These are phyloP conservation scores for Castor canadensis DNA, from an alignment of 2,113 vertebrate species.

Conservation along the genomic window DNA sequence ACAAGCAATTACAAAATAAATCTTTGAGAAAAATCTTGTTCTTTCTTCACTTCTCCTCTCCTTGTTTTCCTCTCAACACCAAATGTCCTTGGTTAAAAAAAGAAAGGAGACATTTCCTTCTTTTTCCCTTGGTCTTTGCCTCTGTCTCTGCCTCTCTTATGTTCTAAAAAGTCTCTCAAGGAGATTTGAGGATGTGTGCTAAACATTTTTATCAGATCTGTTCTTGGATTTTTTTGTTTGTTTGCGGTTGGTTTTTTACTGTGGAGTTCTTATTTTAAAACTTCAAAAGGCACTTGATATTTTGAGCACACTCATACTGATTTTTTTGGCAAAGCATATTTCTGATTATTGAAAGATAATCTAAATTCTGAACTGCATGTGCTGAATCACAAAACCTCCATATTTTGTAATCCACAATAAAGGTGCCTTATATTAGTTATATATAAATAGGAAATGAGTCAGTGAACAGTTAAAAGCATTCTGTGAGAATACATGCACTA, in stretches of 20 bases:
- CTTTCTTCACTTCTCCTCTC: slow-evolving; percentile 54
- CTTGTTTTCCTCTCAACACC: slow-evolving; percentile 62
- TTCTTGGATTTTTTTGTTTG: slow-evolving; percentile 43
- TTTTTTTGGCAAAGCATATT: slow-evolving; percentile 80
- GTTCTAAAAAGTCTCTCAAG: slow-evolving; percentile 77
- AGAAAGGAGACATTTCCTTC: slow-evolving; percentile 76
- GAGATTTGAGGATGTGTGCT: slow-evolving; percentile 75
- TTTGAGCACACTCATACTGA: slow-evolving; percentile 74
- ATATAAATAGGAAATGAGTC: slow-evolving; percentile 82
- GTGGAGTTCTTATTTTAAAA: slow-evolving; percentile 67
- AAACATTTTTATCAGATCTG: slow-evolving; percentile 80
- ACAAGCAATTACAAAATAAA: slow-evolving; percentile 71
- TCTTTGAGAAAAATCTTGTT: slow-evolving; percentile 53
- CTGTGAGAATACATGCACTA: slow-evolving; percentile 65
- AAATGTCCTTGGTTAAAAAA: slow-evolving; percentile 69
- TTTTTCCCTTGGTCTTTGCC: background rate
- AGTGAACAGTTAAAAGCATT: slow-evolving; percentile 81
- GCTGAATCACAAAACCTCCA: slow-evolving; percentile 81
- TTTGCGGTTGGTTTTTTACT: slow-evolving; percentile 63
- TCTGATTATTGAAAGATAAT: slow-evolving; percentile 85
- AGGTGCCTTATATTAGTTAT: slow-evolving; percentile 80
- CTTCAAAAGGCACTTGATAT: slow-evolving; percentile 78
- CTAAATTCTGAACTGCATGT: slow-evolving; percentile 80
- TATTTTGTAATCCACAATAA: slow-evolving; percentile 82
- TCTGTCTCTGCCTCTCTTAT: slow-evolving; percentile 39